Conservation (phyloP, 2,797 vertebrate genomes). For the Pogoniulus pusillus region DNA sequence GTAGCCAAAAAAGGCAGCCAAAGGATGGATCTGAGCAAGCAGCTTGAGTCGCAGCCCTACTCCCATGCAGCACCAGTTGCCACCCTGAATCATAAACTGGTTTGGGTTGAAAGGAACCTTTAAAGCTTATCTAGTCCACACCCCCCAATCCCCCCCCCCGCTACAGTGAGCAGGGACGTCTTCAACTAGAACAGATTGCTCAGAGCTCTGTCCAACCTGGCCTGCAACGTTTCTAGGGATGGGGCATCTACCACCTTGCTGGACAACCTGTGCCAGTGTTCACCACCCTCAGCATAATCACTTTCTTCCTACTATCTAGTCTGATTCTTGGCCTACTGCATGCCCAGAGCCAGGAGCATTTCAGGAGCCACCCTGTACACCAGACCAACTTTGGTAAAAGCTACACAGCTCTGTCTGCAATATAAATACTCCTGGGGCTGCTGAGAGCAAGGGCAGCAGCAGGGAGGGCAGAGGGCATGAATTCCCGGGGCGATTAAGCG, state of each 20-base stretch:
- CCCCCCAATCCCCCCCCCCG: too few relatives aligned
- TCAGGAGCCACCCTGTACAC: rapidly evolving
- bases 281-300: neutral
- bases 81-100: neutral
- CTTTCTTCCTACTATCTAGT: neutral
- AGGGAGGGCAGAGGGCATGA: neutral
- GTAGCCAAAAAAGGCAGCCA: neutral
- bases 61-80: neutral
- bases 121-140: neutral
- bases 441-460: neutral
- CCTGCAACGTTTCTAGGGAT: neutral
- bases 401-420: rapidly evolving
- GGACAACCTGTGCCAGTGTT: neutral
- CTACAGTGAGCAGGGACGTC: neutral
- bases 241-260: neutral
- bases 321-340: neutral
- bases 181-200: neutral
- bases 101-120: neutral
- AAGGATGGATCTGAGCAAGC: neutral
- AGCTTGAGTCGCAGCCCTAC: rapidly evolving
- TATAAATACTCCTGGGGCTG: neutral
- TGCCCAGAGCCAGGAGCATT: neutral
- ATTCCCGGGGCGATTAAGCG: neutral
- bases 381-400: neutral
- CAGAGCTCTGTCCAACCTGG: neutral